Evolutionary conservation across 2,113 vertebrate species (phyloP).

Genomic region (Coryphaenoides rupestris): DNA sequence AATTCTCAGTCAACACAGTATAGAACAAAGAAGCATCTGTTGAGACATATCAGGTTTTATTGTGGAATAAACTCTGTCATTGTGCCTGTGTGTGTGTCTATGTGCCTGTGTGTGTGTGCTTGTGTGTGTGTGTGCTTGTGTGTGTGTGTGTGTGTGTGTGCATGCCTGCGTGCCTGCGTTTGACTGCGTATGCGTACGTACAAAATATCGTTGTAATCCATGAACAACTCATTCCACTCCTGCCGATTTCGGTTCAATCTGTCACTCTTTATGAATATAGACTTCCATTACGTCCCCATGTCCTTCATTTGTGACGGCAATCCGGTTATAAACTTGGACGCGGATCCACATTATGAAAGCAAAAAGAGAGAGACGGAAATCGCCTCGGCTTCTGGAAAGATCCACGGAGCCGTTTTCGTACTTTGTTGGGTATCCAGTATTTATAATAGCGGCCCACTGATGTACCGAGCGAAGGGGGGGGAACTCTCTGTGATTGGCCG

Average conservation of each 20-base stretch:
- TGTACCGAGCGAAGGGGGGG: slow-evolving; percentile 43
- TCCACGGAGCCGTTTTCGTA: slow-evolving; percentile 24
- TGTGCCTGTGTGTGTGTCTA: neutral
- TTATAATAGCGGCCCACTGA: slow-evolving; percentile 34
- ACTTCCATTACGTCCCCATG: too few relatives aligned
- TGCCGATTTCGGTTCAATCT: too few relatives aligned
- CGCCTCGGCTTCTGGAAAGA: neutral
- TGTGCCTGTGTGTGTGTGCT: slow-evolving; percentile 9
- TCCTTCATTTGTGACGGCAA: too few relatives aligned
- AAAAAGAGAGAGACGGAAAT: neutral
- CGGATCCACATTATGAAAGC: slow-evolving; percentile 3
- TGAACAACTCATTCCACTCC: too few relatives aligned
- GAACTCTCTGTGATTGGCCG: slow-evolving; percentile 49
- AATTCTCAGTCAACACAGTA: slow-evolving; percentile 7
- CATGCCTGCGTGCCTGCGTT: slow-evolving; percentile 1
- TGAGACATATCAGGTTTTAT: neutral
- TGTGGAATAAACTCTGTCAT: too few relatives aligned
- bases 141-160: slow-evolving; percentile 10
- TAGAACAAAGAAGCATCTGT: neutral
- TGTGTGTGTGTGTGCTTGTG: neutral
- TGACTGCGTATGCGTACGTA: neutral
- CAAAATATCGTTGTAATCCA: neutral
- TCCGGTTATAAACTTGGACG: too few relatives aligned
- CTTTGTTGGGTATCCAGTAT: slow-evolving; percentile 25
- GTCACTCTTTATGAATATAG: too few relatives aligned